Percentiles rank a stretch among this genome's conserved stretches.
phyloP scores from a whole-genome alignment of 2,113 vertebrate species.

The Phodopus roborovskii region DNA sequence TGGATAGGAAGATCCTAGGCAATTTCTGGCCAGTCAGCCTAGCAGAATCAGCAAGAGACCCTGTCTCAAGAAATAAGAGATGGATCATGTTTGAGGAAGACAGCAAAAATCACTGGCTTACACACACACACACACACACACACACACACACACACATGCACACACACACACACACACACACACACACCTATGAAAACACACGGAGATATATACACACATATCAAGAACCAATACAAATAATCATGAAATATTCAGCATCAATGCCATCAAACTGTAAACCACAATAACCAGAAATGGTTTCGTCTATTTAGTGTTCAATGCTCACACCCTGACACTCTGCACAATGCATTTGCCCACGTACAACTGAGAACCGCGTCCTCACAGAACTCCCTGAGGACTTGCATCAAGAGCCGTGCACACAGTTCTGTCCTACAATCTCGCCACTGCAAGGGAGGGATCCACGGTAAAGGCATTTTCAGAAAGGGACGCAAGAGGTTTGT shows the following conservation, averaged over 20 bases:
- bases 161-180: not conserved
- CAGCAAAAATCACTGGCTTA: not conserved
- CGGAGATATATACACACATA: not conserved
- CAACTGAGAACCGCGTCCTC: not conserved
- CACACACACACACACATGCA: not conserved
- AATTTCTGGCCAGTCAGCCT: not conserved
- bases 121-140: not conserved
- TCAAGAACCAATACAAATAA: not conserved
- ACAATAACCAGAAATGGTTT: not conserved
- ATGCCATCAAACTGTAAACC: not conserved
- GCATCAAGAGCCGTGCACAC: not conserved
- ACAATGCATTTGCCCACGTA: rapidly evolving
- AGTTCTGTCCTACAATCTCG: not conserved
- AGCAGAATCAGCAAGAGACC: not conserved
- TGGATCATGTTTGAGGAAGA: too few species aligned
- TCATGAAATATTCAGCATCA: not conserved
- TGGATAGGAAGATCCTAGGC: not conserved
- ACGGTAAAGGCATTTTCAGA: constrained; percentile 34
- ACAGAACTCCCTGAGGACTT: not conserved
- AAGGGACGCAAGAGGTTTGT: not conserved
- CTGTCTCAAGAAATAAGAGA: not conserved
- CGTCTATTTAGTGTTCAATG: not conserved
- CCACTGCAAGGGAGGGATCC: not conserved
- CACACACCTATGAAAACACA: not conserved
- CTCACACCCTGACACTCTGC: too few species aligned